These are phyloP conservation scores for Oxytorus armatus DNA, from an alignment of 2,888 invertebrate genomes.

Conservation along the genomic window DNA sequence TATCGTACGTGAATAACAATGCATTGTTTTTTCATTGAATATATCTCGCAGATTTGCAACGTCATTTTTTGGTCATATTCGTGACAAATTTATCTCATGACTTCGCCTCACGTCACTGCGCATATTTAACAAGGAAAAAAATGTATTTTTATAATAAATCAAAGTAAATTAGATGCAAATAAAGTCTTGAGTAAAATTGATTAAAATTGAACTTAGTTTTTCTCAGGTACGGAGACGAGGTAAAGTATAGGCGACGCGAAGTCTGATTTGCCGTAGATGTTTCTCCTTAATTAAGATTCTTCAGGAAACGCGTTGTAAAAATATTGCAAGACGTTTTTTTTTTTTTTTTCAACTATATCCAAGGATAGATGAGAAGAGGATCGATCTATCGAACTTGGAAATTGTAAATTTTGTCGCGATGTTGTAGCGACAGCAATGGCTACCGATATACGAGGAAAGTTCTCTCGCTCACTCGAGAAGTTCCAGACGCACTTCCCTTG, in stretches of 20 bases:
- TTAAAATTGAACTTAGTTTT: neutral
- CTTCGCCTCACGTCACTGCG: neutral
- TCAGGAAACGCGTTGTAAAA: neutral
- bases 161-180: neutral
- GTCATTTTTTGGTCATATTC: neutral
- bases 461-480: constrained; percentile 46
- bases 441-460: constrained; percentile 31
- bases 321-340: constrained; percentile 11
- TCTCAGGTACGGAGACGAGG: too few species aligned
- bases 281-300: neutral
- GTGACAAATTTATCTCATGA: neutral
- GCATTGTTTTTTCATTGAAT: neutral
- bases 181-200: neutral
- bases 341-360: neutral
- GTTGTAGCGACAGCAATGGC: constrained; percentile 9
- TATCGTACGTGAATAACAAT: neutral
- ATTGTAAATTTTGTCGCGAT: constrained; percentile 42
- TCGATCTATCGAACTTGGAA: constrained; percentile 23
- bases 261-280: neutral
- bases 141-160: neutral
- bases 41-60: neutral
- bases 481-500: constrained; percentile 76
- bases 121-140: too few species aligned
- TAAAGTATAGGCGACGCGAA: neutral
- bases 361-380: neutral